Evolutionary conservation across 2,888 invertebrate species (phyloP), one percentile per base, ranked within the genome.

Genomic region (Cyclophora punctaria): DNA sequence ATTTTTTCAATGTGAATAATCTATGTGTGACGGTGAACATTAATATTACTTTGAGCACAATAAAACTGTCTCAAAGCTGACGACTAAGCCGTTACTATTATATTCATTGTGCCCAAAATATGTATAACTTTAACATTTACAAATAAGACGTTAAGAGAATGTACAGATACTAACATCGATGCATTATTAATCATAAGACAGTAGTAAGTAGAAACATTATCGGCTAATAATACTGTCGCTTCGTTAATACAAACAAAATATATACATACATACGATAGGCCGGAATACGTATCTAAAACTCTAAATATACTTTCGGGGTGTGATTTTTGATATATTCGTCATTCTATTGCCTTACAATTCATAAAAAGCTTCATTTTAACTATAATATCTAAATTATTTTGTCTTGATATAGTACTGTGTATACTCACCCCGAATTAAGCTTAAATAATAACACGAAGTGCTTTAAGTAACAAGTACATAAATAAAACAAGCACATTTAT

Each of bases 141-240:
- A 48, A 20, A 20, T 20, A 20, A 47, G 5, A 48, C 43, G 50
- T 44, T 59, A 58, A 55, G 56, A 52, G 59, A 51, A 59, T 55
- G 53, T 47, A 60, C 54, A 56, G 56, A 62, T 52, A 57, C 59
- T 64, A 67, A 66, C 62, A 71, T 77, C 76, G 73, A 78, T 75
- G 76, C 68, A 65, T 71, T 59, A 55, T 61, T 67, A 66, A 66
- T 80, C 80, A 78, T 78, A 78, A 78, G 77, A 79, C 67, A 64
- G 63, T 65, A 67, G 67, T 67, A 65, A 61, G 59, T 62, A 60
- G 35, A 55, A 58, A 63, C 63, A 56, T 59, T 63, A 62, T 49
- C 35, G 49, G 53, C 48, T 61, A 56, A 53, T 63, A 58, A 57
- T 58, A 57, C 58, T 55, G 52, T 51, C 40, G 49, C 50, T 20